These are phyloP conservation scores for Platerodrilus igneus DNA, from an alignment of 2,888 invertebrate species.

Conservation along the genomic window DNA sequence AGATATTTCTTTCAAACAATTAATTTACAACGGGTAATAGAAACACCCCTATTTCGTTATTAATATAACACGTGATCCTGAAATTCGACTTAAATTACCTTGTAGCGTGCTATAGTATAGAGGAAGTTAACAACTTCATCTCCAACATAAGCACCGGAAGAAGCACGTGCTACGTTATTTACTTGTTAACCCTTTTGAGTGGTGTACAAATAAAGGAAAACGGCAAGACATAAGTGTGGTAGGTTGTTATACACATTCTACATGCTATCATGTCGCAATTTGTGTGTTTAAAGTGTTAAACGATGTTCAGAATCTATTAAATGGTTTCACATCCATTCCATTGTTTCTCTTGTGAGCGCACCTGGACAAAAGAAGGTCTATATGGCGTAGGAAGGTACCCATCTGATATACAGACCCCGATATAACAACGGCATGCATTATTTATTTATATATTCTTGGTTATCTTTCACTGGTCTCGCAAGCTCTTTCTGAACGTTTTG, in stretches of 20 bases:
- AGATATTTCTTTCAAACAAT: too few relatives aligned
- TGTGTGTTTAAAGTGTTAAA: slow-evolving; percentile 25
- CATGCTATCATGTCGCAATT: slow-evolving; percentile 21
- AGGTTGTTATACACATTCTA: slow-evolving; percentile 8
- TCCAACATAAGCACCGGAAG: slow-evolving; percentile 16
- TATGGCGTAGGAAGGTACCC: slow-evolving; percentile 23
- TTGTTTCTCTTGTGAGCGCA: slow-evolving; percentile 21
- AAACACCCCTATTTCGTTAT: too few relatives aligned
- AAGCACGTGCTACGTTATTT: slow-evolving; percentile 20
- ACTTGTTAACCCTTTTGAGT: slow-evolving; percentile 13
- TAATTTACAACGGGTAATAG: too few relatives aligned
- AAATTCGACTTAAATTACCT: too few relatives aligned
- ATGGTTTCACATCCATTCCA: slow-evolving; percentile 23
- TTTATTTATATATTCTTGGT: slow-evolving; percentile 23
- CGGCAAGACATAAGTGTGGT: slow-evolving; percentile 12
- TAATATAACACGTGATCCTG: too few relatives aligned
- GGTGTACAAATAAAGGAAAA: slow-evolving; percentile 6
- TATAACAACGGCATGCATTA: slow-evolving; percentile 22
- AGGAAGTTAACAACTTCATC: slow-evolving; percentile 15
- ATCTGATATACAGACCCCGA: slow-evolving; percentile 25
- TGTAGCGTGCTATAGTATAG: too few relatives aligned
- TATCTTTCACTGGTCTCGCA: slow-evolving; percentile 20
- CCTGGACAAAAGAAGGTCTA: slow-evolving; percentile 22
- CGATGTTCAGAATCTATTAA: slow-evolving; percentile 24
- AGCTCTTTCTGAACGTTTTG: slow-evolving; percentile 14